phyloP scores from a whole-genome alignment of 1,140 invertebrate genomes.

The Neelides sp. region DNA sequence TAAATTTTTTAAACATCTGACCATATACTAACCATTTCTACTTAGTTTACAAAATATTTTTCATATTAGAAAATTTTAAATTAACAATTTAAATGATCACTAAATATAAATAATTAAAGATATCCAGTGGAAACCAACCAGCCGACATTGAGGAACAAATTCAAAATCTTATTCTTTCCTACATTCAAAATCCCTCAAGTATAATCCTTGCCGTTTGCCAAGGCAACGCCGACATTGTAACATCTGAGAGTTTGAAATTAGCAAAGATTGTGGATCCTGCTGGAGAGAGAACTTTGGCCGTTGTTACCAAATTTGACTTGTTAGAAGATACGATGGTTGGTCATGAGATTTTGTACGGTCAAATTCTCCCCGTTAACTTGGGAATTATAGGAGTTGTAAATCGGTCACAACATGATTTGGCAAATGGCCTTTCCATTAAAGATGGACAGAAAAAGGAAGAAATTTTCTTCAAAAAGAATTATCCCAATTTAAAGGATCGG shows the following conservation, averaged over 20 bases:
- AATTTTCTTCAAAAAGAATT: conserved; percentile 82
- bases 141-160: conserved; percentile 80
- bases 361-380: conserved; percentile 94
- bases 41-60: background rate
- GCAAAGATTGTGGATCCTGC: conserved; percentile 88
- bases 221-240: conserved; percentile 93
- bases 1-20: too few species aligned
- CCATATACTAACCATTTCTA: too few species aligned
- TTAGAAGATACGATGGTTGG: conserved; percentile 98
- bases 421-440: conserved; percentile 67
- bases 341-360: conserved; percentile 90
- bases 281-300: conserved; percentile 83
- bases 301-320: conserved; percentile 97
- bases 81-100: background rate
- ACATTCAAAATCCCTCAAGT: conserved; percentile 77
- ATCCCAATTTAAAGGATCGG: conserved; percentile 83
- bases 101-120: conserved; percentile 35
- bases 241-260: conserved; percentile 84
- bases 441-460: conserved; percentile 88
- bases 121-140: conserved; percentile 77
- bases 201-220: conserved; percentile 84
- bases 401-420: conserved; percentile 92
- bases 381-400: conserved; percentile 97
- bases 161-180: conserved; percentile 59
- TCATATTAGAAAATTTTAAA: background rate